These are phyloP conservation scores for Drosophila atripex DNA, from an alignment of 2,888 invertebrate species.

Conservation along the genomic window DNA sequence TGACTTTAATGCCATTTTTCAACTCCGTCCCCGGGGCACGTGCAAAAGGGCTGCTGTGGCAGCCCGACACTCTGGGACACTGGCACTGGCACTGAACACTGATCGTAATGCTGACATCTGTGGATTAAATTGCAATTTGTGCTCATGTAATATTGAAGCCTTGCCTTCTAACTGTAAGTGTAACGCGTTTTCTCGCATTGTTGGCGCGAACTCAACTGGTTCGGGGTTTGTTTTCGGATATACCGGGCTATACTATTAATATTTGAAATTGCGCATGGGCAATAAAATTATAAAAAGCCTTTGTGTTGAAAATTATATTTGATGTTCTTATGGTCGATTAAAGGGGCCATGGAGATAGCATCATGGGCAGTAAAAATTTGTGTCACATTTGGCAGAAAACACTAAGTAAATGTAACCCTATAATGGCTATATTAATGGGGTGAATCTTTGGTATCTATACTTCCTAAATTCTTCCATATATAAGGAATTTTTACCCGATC, in stretches of 20 bases:
- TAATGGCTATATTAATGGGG: not conserved
- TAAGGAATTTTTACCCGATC: too few relatives aligned
- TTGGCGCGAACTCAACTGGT: conserved; percentile 39
- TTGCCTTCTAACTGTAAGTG: conserved; percentile 35
- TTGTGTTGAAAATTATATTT: conserved; percentile 62
- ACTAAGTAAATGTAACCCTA: not conserved
- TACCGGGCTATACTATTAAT: conserved; percentile 64
- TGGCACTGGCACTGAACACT: conserved; percentile 33
- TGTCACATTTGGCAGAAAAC: not conserved
- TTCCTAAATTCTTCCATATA: too few relatives aligned
- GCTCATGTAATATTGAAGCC: conserved; percentile 82
- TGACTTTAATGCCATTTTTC: conserved; percentile 81
- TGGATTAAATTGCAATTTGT: conserved; percentile 84
- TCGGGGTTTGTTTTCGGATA: conserved; percentile 21
- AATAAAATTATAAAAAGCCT: conserved; percentile 77
- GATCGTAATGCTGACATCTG: conserved; percentile 84
- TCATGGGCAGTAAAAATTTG: not conserved
- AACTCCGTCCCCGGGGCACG: conserved; percentile 73
- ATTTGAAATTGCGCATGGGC: conserved; percentile 74
- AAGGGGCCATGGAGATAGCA: conserved; percentile 16
- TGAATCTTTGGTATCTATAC: not conserved
- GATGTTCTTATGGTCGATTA: conserved; percentile 81
- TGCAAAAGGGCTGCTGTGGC: conserved; percentile 56
- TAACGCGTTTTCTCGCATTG: conserved; percentile 51
- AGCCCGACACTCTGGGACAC: not conserved